Evolutionary conservation across 1,140 invertebrate species (phyloP).

Genomic region (Papilio polytes): DNA sequence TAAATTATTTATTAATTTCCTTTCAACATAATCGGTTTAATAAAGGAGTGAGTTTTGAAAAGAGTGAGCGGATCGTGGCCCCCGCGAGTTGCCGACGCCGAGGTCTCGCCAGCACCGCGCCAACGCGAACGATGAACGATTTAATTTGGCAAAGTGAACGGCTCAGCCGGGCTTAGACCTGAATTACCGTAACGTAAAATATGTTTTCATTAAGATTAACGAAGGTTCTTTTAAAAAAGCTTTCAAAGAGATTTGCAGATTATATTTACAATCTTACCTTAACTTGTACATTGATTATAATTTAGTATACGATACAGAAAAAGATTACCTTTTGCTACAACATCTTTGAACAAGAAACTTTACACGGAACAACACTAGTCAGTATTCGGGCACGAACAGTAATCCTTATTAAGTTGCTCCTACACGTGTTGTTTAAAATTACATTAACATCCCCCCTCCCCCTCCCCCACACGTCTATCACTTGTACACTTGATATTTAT

Average conservation of each 20-base stretch:
- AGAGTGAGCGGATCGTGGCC: not conserved
- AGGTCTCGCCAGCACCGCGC: not conserved
- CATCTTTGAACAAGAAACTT: not conserved
- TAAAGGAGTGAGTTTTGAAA: not conserved
- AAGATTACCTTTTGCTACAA: not conserved
- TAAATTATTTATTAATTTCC: not conserved
- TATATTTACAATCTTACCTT: conserved; percentile 2
- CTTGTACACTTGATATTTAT: conserved; percentile 2
- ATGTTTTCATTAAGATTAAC: conserved; percentile 41
- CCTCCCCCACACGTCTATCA: conserved; percentile 9
- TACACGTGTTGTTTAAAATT: conserved; percentile 45
- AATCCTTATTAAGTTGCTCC: conserved; percentile 48
- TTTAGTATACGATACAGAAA: not conserved
- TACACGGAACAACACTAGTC: not conserved
- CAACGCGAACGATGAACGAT: conserved; percentile 44
- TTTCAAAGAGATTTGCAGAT: conserved; percentile 32
- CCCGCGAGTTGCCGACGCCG: not conserved
- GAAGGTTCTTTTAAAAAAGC: conserved; percentile 32
- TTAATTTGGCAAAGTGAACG: conserved; percentile 48
- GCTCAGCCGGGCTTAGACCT: conserved; percentile 34
- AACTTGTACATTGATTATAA: not conserved
- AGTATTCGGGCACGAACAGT: not conserved
- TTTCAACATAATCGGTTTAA: not conserved
- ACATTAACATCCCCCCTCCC: conserved; percentile 43
- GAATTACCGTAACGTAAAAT: conserved; percentile 27